phyloP scores from a whole-genome alignment of 2,888 invertebrate genomes.

The Mythimna pallens region DNA sequence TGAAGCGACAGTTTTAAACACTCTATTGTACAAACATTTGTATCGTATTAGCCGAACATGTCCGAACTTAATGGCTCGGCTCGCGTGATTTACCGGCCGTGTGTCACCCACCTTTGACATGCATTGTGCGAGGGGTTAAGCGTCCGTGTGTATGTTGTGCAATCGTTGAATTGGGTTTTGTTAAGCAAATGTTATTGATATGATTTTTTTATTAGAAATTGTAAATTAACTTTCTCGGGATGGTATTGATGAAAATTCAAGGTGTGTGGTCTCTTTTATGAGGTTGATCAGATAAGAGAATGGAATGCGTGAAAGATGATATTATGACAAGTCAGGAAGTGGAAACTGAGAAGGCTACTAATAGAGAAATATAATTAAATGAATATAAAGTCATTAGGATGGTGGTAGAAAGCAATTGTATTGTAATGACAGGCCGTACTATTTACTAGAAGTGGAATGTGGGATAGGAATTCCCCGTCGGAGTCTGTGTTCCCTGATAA shows the following conservation, averaged over 20 bases:
- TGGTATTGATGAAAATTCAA: constrained; percentile 23
- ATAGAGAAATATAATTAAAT: neutral
- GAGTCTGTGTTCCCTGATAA: too few species aligned
- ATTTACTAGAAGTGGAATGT: neutral
- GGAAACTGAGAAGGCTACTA: neutral
- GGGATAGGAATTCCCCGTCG: too few species aligned
- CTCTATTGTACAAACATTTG: constrained; percentile 77
- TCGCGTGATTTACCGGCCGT: constrained; percentile 71
- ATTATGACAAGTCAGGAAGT: neutral
- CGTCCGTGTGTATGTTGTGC: constrained; percentile 55
- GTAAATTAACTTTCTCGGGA: constrained; percentile 33
- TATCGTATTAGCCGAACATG: constrained; percentile 72
- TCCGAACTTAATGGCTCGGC: constrained; percentile 62
- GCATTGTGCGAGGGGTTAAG: constrained; percentile 59
- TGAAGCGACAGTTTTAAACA: constrained; percentile 74
- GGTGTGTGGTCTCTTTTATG: constrained; percentile 38
- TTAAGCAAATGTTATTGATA: constrained; percentile 43
- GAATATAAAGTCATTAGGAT: neutral
- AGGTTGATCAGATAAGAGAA: neutral
- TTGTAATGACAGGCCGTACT: neutral
- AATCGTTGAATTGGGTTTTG: constrained; percentile 48
- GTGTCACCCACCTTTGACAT: constrained; percentile 63
- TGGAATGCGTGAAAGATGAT: neutral
- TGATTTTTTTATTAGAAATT: constrained; percentile 33
- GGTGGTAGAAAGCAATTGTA: neutral